phyloP scores from a whole-genome alignment of 2,113 vertebrate genomes.

The Prionailurus viverrinus region DNA sequence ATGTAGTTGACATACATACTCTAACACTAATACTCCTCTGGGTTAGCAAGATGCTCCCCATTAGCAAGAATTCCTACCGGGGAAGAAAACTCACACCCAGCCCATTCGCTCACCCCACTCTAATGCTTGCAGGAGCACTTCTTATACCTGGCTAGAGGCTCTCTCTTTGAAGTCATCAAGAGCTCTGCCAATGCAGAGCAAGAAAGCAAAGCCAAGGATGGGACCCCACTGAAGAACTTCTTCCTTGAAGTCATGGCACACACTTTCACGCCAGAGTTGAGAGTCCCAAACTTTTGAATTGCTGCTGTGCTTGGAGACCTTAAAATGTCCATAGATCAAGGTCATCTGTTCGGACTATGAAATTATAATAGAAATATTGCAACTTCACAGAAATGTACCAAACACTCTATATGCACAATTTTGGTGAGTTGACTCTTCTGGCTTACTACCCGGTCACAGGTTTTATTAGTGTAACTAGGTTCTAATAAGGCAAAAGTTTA shows the following conservation, averaged over 20 bases:
- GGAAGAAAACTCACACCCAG: not conserved
- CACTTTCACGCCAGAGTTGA: not conserved
- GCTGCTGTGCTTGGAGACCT: not conserved
- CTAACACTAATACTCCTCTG: not conserved
- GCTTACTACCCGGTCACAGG: not conserved
- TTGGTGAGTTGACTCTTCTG: not conserved
- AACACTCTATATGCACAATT: not conserved
- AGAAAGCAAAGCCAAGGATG: not conserved
- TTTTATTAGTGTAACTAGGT: not conserved
- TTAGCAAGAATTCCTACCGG: not conserved
- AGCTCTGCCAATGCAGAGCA: not conserved
- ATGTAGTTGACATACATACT: not conserved
- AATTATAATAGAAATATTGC: not conserved
- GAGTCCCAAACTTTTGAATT: not conserved
- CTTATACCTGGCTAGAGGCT: not conserved
- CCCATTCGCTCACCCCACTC: not conserved
- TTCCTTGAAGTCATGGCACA: not conserved
- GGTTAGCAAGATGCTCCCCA: not conserved
- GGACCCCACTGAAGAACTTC: not conserved
- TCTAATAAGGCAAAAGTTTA: not conserved
- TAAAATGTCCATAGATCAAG: not conserved
- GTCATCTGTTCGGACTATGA: not conserved
- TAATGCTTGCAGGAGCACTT: not conserved
- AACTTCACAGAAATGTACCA: not conserved
- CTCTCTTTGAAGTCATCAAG: not conserved